phyloP scores from a whole-genome alignment of 2,113 vertebrate species.

The Copsychus sechellarum region DNA sequence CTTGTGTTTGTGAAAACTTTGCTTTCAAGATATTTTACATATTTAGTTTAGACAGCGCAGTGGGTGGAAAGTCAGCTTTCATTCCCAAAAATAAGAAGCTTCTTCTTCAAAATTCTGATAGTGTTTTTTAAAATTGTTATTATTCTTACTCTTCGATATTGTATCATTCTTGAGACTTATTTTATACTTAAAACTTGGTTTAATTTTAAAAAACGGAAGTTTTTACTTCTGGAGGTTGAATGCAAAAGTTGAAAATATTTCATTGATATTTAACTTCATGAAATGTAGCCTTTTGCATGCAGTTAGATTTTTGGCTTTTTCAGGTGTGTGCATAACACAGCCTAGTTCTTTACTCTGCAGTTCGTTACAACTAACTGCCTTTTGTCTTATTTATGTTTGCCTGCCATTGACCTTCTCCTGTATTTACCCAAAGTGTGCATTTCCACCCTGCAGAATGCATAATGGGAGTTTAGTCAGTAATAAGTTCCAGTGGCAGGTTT shows the following conservation, averaged over 20 bases:
- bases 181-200: background rate
- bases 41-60: background rate
- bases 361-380: background rate
- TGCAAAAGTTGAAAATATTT: background rate
- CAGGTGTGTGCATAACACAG: background rate
- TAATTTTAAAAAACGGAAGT: background rate
- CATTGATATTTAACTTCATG: background rate
- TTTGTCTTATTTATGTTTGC: background rate
- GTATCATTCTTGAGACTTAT: background rate
- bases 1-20: conserved; percentile 3
- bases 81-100: background rate
- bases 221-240: background rate
- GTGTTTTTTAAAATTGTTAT: background rate
- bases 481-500: background rate
- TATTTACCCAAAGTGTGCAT: background rate
- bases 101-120: background rate
- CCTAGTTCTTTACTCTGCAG: background rate
- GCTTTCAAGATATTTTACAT: background rate
- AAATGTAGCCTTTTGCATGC: background rate
- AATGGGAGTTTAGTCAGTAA: background rate
- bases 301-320: background rate
- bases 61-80: background rate
- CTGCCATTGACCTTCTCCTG: background rate
- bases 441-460: background rate
- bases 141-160: background rate